A percentile compares a stretch with the other conserved stretches of the same genome.
Conservation (phyloP, 37 sponge, comb jelly and placozoan species). For the Crambe crambe region DNA sequence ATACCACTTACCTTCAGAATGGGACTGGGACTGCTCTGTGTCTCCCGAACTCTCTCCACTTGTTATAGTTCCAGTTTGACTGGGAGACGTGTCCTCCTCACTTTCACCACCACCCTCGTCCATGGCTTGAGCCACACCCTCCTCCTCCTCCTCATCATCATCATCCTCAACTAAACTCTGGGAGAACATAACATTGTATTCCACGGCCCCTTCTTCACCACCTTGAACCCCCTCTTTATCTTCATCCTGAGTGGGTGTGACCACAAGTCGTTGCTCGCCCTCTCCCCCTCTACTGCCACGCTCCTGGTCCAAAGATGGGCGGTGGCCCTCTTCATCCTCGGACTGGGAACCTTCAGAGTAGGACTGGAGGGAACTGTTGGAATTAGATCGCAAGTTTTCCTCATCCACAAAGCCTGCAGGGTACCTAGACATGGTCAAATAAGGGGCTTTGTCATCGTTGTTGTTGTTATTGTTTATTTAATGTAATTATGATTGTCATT, state of each 20-base stretch:
- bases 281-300: no score
- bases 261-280: no score
- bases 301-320: neutral
- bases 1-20: neutral
- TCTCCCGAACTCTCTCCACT: slow-evolving; percentile 1
- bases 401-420: neutral
- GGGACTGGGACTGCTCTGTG: neutral
- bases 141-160: no score
- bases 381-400: neutral
- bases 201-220: neutral
- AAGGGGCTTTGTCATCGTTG: no score
- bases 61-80: neutral
- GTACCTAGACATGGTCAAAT: no score
- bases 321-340: neutral
- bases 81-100: neutral
- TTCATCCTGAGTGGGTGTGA: neutral
- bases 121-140: neutral
- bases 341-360: no score
- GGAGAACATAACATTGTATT: no score
- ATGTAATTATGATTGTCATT: no score
- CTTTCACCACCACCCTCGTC: neutral
- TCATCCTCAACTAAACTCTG: no score
- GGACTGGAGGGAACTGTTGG: neutral
- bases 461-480: no score
- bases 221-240: neutral